phyloP scores from a whole-genome alignment of 2,797 vertebrate species.

The Catamblyrhynchus diadema region DNA sequence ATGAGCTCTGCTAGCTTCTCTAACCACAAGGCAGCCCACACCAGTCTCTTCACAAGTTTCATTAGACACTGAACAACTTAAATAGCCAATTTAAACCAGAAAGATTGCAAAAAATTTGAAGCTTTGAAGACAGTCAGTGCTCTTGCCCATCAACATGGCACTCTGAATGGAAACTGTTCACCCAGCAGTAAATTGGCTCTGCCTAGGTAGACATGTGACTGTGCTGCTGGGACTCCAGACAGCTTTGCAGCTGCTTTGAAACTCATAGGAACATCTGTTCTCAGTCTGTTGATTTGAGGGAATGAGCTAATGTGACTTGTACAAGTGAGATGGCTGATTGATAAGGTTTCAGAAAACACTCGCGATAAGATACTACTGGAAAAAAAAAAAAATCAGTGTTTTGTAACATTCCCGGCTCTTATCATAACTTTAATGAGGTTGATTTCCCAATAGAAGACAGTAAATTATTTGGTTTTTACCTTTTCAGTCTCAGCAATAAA shows the following conservation, averaged over 20 bases:
- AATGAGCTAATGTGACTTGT: background rate
- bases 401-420: background rate
- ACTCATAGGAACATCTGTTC: background rate
- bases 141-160: background rate
- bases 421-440: background rate
- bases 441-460: background rate
- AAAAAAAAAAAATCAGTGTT: background rate
- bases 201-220: fast-evolving
- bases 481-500: background rate
- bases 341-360: background rate
- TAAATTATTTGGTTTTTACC: background rate
- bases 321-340: background rate
- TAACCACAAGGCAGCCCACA: background rate
- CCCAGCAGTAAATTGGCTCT: background rate
- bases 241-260: background rate
- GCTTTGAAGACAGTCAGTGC: background rate
- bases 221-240: background rate
- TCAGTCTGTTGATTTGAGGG: background rate
- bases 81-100: background rate
- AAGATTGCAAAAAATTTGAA: background rate
- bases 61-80: background rate
- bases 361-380: background rate
- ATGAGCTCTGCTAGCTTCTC: background rate
- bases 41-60: background rate
- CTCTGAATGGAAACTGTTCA: background rate